Evolutionary conservation across 2,113 vertebrate species (phyloP), one percentile per base, ranked within the genome.

Genomic region (Neomonachus schauinslandi): DNA sequence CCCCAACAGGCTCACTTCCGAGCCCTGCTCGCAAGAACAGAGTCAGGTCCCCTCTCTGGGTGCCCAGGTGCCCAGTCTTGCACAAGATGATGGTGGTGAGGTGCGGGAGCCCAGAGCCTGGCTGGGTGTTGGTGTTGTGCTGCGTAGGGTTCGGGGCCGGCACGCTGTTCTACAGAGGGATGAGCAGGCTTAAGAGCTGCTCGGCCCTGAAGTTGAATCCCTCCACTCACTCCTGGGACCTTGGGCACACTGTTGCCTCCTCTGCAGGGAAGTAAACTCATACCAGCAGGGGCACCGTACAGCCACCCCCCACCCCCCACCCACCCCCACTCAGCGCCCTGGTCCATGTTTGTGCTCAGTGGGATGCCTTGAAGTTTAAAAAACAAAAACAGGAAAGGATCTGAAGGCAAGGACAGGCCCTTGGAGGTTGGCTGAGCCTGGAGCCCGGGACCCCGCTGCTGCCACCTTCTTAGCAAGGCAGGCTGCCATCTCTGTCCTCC

Each of bases 401-500:
- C n/a, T 81, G 63, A 21, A 24, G 55, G 12, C 1, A 0, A 42
- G 46, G 1, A 12, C n/a, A 31, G 81, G 16, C 14, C 53, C 4
- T 57, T 0, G 1, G 59, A n/a, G n/a, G 71, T 8, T 18, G 31
- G 61, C 92, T 42, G 10, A 59, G 49, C 80, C 72, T 2, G 15
- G 14, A 61, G 57, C 6, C 19, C 12, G 0, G 19, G 26, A 2
- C 21, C 36, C 46, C 2, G 1, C 57, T 31, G 42, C 85, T 6
- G 1, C 53, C 63, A 2, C 15, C 57, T 31, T 5, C 65, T 1
- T 8, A 1, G n/a, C 55, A 13, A 18, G 13, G 15, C 1, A 0
- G 39, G 42, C 51, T 18, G 24, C 55, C n/a, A 0, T 5, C 57
- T 42, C 51, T 16, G 2, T 21, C 61, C 39, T 72, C n/a, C 65